Evolutionary conservation across 2,797 vertebrate genomes (phyloP).

Genomic region (Girardinus metallicus): DNA sequence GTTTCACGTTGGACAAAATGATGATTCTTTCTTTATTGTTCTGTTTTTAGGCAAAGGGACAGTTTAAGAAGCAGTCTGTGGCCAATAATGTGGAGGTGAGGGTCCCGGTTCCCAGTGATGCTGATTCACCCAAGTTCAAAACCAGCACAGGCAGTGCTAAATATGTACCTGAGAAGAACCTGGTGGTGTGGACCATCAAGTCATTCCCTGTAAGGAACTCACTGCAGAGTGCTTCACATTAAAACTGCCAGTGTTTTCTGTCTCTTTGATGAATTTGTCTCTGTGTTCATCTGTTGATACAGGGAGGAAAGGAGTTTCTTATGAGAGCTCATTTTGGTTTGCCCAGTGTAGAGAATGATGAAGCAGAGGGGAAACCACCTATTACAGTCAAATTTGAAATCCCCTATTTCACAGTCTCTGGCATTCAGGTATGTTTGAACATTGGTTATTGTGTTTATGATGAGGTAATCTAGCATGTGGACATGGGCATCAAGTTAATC

Average conservation of each 20-base stretch:
- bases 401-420: conserved; percentile 95
- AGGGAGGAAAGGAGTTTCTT: conserved; percentile 94
- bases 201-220: conserved; percentile 89
- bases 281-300: conserved; percentile 12
- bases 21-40: conserved; percentile 3
- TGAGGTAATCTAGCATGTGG: not conserved
- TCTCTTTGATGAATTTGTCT: conserved; percentile 5
- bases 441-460: not conserved
- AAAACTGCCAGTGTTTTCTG: not conserved
- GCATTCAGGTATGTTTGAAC: conserved; percentile 86
- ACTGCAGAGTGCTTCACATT: not conserved
- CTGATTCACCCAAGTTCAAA: conserved; percentile 94
- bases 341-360: conserved; percentile 92
- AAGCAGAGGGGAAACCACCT: conserved; percentile 89
- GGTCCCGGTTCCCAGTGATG: conserved; percentile 93
- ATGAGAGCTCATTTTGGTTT: conserved; percentile 95
- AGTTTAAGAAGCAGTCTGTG: conserved; percentile 97
- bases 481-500: not conserved
- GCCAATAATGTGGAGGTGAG: conserved; percentile 93
- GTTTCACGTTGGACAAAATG: not conserved
- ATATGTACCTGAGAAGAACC: conserved; percentile 91
- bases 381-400: conserved; percentile 96
- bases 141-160: conserved; percentile 90
- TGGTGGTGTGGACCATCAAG: conserved; percentile 94
- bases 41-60: conserved; percentile 88